Base-by-base conservation (phyloP, 2,888 invertebrate genomes). In the Drosophila lutescens region DNA sequence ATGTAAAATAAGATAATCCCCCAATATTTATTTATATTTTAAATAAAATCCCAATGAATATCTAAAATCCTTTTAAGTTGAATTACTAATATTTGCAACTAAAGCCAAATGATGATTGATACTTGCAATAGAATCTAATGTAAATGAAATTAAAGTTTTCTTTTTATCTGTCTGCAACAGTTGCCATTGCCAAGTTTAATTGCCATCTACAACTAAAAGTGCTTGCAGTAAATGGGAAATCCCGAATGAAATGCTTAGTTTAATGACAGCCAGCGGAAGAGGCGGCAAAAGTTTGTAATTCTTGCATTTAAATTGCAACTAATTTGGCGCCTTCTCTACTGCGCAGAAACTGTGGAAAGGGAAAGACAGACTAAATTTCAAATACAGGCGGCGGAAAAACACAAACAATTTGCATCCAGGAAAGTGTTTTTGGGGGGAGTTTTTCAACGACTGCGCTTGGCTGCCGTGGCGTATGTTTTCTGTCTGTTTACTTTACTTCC, bases 221-320 rank as follows among this genome's bases (percentile, higher is more conserved):
- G 65, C 41, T n/a, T 63, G 50, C 59, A 71, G 47, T 26, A 47
- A 74, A 61, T 59, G 67, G 62, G 46, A 58, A 73, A 73, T 69
- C 56, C 44, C 65, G 30, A 53, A 53, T 53, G 65, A 53, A 53
- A 66, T 66, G 65, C 67, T 65, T 53, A 65, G 38, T 67, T 66
- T 57, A 67, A 67, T 69, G 69, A 67, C 69, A 67, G 66, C 53
- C 76, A 75, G 63, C 75, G 76, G 72, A 77, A 71, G 65, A 59
- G 72, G 46, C 71, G 71, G 58, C 23, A 69, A 63, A 63, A 79
- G 44, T 74, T 74, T 53, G 51, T 59, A 71, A 60, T 61, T 63
- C 88, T 63, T 76, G 83, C 80, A 88, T 88, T 83, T 86, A 83
- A 88, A 88, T 83, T 88, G 88, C 88, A 88, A 88, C 83, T 83